phyloP scores from a whole-genome alignment of 2,797 vertebrate species.

The Pseudochromis fuscus region DNA sequence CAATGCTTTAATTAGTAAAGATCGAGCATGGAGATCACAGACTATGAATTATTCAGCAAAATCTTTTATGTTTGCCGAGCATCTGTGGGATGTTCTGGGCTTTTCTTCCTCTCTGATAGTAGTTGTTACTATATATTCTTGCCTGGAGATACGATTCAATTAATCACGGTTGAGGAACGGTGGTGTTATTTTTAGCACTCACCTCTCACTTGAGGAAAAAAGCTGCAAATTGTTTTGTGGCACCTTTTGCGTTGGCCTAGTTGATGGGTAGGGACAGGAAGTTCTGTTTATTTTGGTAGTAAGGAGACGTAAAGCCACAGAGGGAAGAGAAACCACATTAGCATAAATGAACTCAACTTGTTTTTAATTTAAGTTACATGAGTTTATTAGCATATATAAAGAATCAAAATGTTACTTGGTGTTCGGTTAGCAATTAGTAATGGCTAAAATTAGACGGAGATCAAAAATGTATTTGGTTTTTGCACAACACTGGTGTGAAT shows the following conservation, averaged over 20 bases:
- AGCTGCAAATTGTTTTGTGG: slow-evolving; percentile 29
- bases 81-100: slow-evolving; percentile 1
- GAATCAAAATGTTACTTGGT: not conserved
- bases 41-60: slow-evolving; percentile 13
- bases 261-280: slow-evolving; percentile 11
- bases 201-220: slow-evolving; percentile 14
- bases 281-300: not conserved
- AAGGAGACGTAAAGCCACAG: not conserved
- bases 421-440: slow-evolving; percentile 12
- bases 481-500: slow-evolving; percentile 3
- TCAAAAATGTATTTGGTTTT: not conserved
- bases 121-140: slow-evolving; percentile 26
- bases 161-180: slow-evolving; percentile 42
- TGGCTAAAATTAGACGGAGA: not conserved
- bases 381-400: slow-evolving; percentile 10
- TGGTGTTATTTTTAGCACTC: slow-evolving; percentile 42
- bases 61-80: slow-evolving; percentile 14
- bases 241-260: slow-evolving; percentile 18
- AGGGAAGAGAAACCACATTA: no score
- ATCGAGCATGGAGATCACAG: slow-evolving; percentile 1
- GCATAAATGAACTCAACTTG: not conserved
- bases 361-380: not conserved
- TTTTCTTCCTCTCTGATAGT: slow-evolving; percentile 10
- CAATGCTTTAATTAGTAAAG: slow-evolving; percentile 1
- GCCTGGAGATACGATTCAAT: slow-evolving; percentile 33